Conservation (phyloP, 2,113 vertebrate species). For the Ellobius talpinus region DNA sequence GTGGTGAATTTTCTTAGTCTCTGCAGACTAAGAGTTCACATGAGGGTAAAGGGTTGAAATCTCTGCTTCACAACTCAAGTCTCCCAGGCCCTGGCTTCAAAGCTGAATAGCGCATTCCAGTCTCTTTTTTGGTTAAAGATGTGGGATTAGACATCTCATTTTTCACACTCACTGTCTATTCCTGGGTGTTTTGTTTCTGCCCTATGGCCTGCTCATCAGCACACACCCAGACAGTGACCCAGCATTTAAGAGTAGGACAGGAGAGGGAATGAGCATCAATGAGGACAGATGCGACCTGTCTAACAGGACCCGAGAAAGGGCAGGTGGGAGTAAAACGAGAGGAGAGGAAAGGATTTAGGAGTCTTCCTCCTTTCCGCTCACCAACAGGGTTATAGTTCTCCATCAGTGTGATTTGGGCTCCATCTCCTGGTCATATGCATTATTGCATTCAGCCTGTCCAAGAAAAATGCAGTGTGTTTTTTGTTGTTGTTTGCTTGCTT, state of each 20-base stretch:
- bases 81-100: background rate
- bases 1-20: background rate
- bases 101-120: background rate
- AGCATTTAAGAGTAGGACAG: background rate
- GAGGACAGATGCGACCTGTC: background rate
- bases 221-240: fast-evolving
- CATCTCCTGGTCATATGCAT: conserved; percentile 54
- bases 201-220: background rate
- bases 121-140: too few relatives aligned
- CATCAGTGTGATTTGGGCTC: background rate
- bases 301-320: background rate
- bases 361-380: background rate
- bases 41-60: background rate
- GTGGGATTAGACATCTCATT: background rate
- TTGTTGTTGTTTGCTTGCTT: too few relatives aligned
- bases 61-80: background rate
- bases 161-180: background rate
- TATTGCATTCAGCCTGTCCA: background rate
- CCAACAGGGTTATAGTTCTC: background rate
- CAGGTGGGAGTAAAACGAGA: background rate
- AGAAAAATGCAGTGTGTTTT: background rate
- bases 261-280: background rate
- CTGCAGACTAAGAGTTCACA: background rate
- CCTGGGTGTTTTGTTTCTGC: background rate
- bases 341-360: background rate